These are phyloP conservation scores for Melinaea menophilus DNA, from an alignment of 2,888 invertebrate genomes.

Conservation along the genomic window DNA sequence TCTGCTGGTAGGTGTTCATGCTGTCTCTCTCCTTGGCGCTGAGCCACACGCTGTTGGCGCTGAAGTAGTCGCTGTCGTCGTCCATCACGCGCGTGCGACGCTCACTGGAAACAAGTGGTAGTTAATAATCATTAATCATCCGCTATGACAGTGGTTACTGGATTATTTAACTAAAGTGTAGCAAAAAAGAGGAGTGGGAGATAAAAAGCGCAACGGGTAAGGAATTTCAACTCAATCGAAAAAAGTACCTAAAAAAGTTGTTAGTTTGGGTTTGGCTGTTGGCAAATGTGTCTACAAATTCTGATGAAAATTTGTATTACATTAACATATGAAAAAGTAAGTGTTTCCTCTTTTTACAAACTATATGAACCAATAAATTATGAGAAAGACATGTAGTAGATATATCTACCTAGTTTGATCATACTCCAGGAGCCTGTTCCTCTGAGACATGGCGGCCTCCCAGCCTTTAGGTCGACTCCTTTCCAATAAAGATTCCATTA, in stretches of 20 bases:
- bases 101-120: slow-evolving; percentile 71
- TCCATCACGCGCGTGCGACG: slow-evolving; percentile 89
- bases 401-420: slow-evolving; percentile 84
- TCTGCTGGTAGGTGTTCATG: slow-evolving; percentile 81
- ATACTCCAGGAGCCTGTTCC: slow-evolving; percentile 89
- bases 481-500: slow-evolving; percentile 81
- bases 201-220: no score
- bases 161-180: no score
- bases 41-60: slow-evolving; percentile 89
- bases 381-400: background rate
- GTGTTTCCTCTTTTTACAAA: no score
- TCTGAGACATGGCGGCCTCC: slow-evolving; percentile 85
- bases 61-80: slow-evolving; percentile 96
- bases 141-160: no score
- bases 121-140: no score
- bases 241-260: no score
- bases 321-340: no score
- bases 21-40: slow-evolving; percentile 82
- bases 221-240: no score
- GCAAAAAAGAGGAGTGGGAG: no score
- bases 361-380: background rate
- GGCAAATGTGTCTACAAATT: no score
- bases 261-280: no score
- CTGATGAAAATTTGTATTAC: no score
- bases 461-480: slow-evolving; percentile 78